Evolutionary conservation across 2,113 vertebrate genomes (phyloP), one percentile per base, ranked within the genome.

Genomic region (Puntigrus tetrazona): DNA sequence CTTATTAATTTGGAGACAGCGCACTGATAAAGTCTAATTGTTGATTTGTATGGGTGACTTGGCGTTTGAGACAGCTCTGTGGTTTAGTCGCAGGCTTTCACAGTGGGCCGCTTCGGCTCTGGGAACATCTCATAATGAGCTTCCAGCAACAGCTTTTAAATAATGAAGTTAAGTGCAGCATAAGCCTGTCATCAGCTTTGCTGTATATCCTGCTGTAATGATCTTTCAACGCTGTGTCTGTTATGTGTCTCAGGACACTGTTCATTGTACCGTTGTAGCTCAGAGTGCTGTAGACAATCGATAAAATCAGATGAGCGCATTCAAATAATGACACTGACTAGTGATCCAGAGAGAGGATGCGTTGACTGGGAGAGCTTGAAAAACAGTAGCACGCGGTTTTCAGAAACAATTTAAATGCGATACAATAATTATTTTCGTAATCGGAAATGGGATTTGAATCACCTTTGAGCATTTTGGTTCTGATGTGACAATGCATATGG

Each of bases 61-160:
- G 31, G n/a, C 16, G 9, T 75, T 75, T 75, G 4, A 20, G 27
- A 29, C 43, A 1, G 29, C 2, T 78, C 1, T 78, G 50, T 57
- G 75, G 47, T 34, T 36, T 38, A 22, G 70, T 55, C 20, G 18
- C 27, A 18, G 61, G 43, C 31, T 67, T 36, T 20, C 1, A 25
- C 45, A 38, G 22, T 47, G 43, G 25, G 18, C 41, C 43, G 50
- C 69, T 36, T 74, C 73, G 27, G 63, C 75, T 77, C 61, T 75
- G 7, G 11, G 61, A 83, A 76, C 59, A 84, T 84, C 47, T 41
- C 38, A 25, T 75, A 83, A 83, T 84, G 57, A 36, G 29, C 61
- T 47, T 43, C 34, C 76, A 67, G 70, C 70, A 55, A 76, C 27
- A 72, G 16, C 50, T 43, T 73, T 74, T 69, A 70, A 47, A 50